Evolutionary conservation across 2,113 vertebrate species (phyloP), one percentile per base, ranked within the genome.

Genomic region (Delphinapterus leucas): DNA sequence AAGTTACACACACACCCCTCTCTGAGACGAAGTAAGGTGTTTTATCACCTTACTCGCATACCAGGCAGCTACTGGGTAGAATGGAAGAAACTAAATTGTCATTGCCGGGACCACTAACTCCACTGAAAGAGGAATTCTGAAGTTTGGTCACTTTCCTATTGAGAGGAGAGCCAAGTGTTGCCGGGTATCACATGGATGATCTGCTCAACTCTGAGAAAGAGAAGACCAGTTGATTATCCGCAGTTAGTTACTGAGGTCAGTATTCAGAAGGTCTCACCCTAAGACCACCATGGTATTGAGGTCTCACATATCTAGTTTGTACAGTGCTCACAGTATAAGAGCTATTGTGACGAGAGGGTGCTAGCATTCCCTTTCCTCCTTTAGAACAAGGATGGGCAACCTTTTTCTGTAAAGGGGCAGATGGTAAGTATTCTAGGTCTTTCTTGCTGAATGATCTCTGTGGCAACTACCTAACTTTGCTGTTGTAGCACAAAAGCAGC

Each of bases 341-440:
- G 82, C 23, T 74, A 60, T 88, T 92, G 81, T 90, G 81, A 47
- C 38, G 7, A 26, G 44, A 81, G 28, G 11, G 49, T 55, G 36
- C 68, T 41, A 83, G 38, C 47, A n/a, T 38, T 44, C 11, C 23
- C 33, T 55, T 73, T 94, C 18, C 33, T 82, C 21, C 73, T 87
- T 74, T 53, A 63, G 76, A 86, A 95, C 12, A 88, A 82, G 28
- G 38, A 58, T 47, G 12, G 81, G 53, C 11, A 44, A 26, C 15
- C 31, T 81, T 96, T 58, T 79, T 91, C 47, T 68, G 3, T 36
- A 86, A 68, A 63, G 44, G 15, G 76, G 87, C 41, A 41, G 36
- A 17, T 8, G 33, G 25, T 83, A 93, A 92, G 92, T 83, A 87
- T 71, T 94, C 55, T 67, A 79, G 90, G 49, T 79, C 83, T 95